Percentiles rank a stretch among this genome's conserved stretches.
phyloP scores from a whole-genome alignment of 2,888 invertebrate genomes.

The Cephus nigrinus region DNA sequence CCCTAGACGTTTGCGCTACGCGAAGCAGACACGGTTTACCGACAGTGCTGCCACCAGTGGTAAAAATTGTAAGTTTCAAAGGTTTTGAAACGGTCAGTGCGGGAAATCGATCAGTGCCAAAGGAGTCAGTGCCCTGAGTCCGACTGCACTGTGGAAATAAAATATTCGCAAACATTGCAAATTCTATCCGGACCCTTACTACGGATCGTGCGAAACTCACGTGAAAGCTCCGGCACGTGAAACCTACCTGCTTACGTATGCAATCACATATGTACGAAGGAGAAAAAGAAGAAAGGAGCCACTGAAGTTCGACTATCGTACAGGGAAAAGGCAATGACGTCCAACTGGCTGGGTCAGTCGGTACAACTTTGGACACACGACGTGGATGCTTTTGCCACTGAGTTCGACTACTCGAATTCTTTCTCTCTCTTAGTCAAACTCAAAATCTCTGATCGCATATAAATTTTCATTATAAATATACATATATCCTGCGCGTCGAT shows the following conservation, averaged over 20 bases:
- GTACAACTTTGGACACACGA: neutral
- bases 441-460: neutral
- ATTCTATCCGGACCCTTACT: slow-evolving; percentile 36
- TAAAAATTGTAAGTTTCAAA: no score
- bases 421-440: neutral
- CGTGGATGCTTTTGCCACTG: neutral
- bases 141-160: slow-evolving; percentile 19
- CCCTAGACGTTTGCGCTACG: no score
- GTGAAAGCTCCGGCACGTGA: neutral
- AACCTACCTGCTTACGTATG: slow-evolving; percentile 41
- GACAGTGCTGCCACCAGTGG: no score
- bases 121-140: no score
- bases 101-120: no score
- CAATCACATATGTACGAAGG: slow-evolving; percentile 45
- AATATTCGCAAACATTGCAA: slow-evolving; percentile 43
- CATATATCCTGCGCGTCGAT: neutral
- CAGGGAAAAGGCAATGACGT: neutral
- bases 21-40: no score
- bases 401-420: neutral
- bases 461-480: neutral
- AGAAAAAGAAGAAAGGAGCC: slow-evolving; percentile 16
- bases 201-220: neutral
- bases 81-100: no score
- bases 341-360: neutral
- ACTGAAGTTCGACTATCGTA: neutral